Evolutionary conservation across 1,140 invertebrate genomes (phyloP).

Genomic region (Meteorus sp.): DNA sequence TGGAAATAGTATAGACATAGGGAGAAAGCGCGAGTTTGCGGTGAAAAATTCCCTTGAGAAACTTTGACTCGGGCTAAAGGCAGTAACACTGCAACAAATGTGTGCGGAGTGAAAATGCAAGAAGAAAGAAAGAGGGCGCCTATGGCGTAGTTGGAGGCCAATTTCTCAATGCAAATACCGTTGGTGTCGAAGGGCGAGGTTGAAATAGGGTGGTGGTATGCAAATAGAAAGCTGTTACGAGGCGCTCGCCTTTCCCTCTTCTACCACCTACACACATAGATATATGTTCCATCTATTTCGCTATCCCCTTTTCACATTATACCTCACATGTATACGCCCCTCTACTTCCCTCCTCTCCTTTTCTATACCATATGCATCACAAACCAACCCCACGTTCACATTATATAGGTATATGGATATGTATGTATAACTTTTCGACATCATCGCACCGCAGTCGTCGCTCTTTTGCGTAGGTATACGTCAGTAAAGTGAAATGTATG

Average conservation of each 20-base stretch:
- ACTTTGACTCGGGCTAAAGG: no score
- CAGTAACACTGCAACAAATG: background rate
- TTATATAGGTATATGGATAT: background rate
- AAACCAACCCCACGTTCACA: slow-evolving; percentile 1
- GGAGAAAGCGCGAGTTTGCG: no score
- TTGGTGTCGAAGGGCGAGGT: slow-evolving; percentile 48
- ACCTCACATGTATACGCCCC: background rate
- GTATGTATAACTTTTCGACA: slow-evolving; percentile 8
- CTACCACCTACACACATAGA: slow-evolving; percentile 12
- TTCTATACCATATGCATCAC: slow-evolving; percentile 20
- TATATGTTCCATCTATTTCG: background rate
- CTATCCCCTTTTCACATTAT: slow-evolving; percentile 18
- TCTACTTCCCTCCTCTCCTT: slow-evolving; percentile 16
- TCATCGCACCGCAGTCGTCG: slow-evolving; percentile 20
- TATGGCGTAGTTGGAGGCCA: slow-evolving; percentile 47
- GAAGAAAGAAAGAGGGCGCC: slow-evolving; percentile 27
- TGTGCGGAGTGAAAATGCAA: slow-evolving; percentile 8
- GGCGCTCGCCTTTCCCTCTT: slow-evolving; percentile 34
- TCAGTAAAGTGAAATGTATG: background rate
- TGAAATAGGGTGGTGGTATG: slow-evolving; percentile 53
- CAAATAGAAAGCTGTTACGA: slow-evolving; percentile 60
- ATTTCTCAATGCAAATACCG: slow-evolving; percentile 61
- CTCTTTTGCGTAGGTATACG: background rate
- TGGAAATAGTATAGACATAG: no score
- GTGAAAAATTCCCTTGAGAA: slow-evolving; percentile 9